Percentiles rank a stretch among this genome's conserved stretches.
These are phyloP conservation scores for Thermophis baileyi DNA, from an alignment of 2,113 vertebrate genomes.

Conservation along the genomic window DNA sequence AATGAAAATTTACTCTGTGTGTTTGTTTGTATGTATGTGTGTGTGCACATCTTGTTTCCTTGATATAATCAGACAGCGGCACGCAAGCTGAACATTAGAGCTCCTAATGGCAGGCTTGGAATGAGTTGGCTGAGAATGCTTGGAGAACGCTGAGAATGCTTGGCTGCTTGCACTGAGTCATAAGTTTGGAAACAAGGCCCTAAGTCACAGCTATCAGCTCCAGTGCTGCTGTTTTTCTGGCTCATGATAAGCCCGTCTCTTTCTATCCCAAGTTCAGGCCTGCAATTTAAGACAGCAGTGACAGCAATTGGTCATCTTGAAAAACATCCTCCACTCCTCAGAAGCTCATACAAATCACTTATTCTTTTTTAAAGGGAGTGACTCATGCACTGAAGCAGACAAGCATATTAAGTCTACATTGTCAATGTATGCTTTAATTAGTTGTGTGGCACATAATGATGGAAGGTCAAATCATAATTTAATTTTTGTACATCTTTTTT, in stretches of 20 bases:
- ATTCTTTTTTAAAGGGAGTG: constrained; percentile 77
- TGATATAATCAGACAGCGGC: constrained; percentile 73
- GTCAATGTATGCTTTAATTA: constrained; percentile 79
- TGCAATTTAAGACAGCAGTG: constrained; percentile 76
- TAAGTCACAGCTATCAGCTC: constrained; percentile 76
- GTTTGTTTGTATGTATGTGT: neutral
- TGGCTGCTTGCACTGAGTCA: constrained; percentile 73
- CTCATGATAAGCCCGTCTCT: constrained; percentile 79
- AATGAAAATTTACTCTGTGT: constrained; percentile 67
- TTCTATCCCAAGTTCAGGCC: constrained; percentile 71
- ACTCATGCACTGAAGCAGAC: constrained; percentile 72
- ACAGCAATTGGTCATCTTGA: constrained; percentile 73
- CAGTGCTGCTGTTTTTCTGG: constrained; percentile 71
- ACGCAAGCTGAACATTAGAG: constrained; percentile 79
- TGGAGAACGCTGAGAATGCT: constrained; percentile 62
- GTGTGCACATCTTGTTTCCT: constrained; percentile 48
- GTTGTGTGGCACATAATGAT: constrained; percentile 81
- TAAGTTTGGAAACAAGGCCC: constrained; percentile 77
- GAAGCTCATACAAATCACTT: constrained; percentile 79
- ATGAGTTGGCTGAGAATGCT: constrained; percentile 58
- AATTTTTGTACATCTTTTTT: constrained; percentile 81
- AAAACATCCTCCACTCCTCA: constrained; percentile 72
- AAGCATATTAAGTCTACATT: constrained; percentile 72
- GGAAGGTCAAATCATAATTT: constrained; percentile 86
- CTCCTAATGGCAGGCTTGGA: constrained; percentile 70